Evolutionary conservation across 2,797 vertebrate genomes (phyloP), one percentile per base, ranked within the genome.

Genomic region (Acrocephalus scirpaceus): DNA sequence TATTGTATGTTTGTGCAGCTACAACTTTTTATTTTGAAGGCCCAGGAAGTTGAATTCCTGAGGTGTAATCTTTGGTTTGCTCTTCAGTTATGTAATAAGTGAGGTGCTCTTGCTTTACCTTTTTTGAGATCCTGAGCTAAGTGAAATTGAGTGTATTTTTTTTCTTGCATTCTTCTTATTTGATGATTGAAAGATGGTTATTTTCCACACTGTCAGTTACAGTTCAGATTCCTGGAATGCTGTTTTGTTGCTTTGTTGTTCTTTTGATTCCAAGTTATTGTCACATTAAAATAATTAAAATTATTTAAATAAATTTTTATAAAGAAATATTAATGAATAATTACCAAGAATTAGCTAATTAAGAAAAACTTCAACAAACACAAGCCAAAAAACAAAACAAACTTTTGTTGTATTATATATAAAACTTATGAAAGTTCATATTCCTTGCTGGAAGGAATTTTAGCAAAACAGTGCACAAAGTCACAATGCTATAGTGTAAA

Each of bases 291-390:
- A 54, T 32, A 32, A 53, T 50, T 50, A 50, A 50, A 25, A 50
- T 26, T 25, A 48, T 26, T 54, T 7, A 81, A 77, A 48, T 47
- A 27, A 14, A 58, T 66, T 48, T 70, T 67, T 16, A 18, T 47
- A 64, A 88, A 85, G 4, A 65, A 82, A 34, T 69, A 57, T 25
- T 75, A 32, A 32, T 58, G 25, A 62, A 22, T 64, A 50, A 32
- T 80, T 42, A 34, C 36, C 11, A 56, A 71, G 18, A 78, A 60
- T n/a, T 23, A 62, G 1, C 7, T 45, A 58, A 29, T 36, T 7
- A 2, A 34, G 78, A 58, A 40, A n/a, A 9, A 4, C 10, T 11
- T 11, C 18, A 36, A 14, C 5, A 72, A 83, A 38, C 0, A 0
- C 14, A 66, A 77, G 40, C 26, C 34, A 38, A 73, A 19, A 18